These are phyloP conservation scores for Zophobas atratus DNA, from an alignment of 1,140 invertebrate genomes.

Conservation along the genomic window DNA sequence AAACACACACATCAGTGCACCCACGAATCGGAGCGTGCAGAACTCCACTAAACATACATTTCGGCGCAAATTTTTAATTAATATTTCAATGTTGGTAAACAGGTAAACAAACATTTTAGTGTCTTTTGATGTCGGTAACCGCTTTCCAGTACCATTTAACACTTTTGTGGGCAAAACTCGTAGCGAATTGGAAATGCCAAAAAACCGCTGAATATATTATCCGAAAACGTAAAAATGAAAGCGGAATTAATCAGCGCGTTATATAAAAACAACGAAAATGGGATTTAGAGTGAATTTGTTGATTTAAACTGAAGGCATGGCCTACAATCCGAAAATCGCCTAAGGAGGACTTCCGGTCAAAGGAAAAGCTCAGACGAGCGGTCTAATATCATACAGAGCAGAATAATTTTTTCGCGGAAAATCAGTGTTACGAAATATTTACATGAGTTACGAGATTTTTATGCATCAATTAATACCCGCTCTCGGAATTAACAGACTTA, in stretches of 20 bases:
- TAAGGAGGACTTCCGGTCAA: conserved; percentile 2
- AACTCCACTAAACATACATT: background rate
- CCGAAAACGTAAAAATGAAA: conserved; percentile 11
- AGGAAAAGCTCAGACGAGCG: conserved; percentile 5
- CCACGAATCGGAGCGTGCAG: too few species aligned
- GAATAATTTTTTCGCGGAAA: background rate
- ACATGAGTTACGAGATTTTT: background rate
- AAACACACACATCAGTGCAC: too few species aligned
- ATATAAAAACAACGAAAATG: background rate
- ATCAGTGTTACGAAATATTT: conserved; percentile 5
- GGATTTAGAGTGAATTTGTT: background rate
- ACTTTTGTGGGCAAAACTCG: conserved; percentile 9
- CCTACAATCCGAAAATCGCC: background rate
- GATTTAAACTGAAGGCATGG: background rate
- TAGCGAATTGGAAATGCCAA: conserved; percentile 10
- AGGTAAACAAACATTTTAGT: conserved; percentile 1
- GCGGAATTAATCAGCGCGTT: conserved; percentile 6
- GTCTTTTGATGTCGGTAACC: conserved; percentile 20
- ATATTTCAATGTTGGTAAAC: conserved; percentile 2
- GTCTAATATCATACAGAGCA: background rate
- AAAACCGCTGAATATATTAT: conserved; percentile 20
- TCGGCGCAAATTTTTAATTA: background rate
- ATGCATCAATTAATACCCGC: background rate
- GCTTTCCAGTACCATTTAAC: conserved; percentile 18
- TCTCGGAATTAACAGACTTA: background rate